Conservation (phyloP, 2,888 invertebrate species). For the Nomada hirtipes region DNA sequence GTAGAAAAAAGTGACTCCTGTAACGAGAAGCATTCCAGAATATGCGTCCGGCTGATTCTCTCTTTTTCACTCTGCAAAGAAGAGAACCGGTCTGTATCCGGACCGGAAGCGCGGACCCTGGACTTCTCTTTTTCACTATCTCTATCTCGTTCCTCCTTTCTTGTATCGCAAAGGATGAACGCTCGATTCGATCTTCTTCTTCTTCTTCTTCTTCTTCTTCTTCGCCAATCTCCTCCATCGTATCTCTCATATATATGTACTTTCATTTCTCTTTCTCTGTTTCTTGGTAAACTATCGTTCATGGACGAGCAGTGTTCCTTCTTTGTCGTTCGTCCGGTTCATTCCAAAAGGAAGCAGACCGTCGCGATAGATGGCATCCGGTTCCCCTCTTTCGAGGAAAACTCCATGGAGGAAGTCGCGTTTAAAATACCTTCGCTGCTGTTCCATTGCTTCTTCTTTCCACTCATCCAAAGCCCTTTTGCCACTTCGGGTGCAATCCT, state of each 20-base stretch:
- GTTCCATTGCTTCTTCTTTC: slow-evolving; percentile 21
- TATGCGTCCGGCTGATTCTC: slow-evolving; percentile 4
- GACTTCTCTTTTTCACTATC: slow-evolving; percentile 71
- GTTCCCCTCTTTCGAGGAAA: slow-evolving; percentile 65
- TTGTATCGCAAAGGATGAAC: slow-evolving; percentile 7
- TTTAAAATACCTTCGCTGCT: slow-evolving; percentile 44
- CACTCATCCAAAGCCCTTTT: neutral
- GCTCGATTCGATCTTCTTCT: slow-evolving; percentile 46
- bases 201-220: slow-evolving; percentile 20
- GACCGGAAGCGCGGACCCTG: slow-evolving; percentile 83
- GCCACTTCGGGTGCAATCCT: neutral
- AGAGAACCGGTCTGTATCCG: slow-evolving; percentile 83
- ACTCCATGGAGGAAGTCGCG: slow-evolving; percentile 49
- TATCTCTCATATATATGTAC: slow-evolving; percentile 39
- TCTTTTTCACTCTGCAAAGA: slow-evolving; percentile 27
- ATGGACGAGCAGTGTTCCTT: slow-evolving; percentile 10
- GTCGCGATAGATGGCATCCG: slow-evolving; percentile 83
- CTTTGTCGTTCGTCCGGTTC: slow-evolving; percentile 46
- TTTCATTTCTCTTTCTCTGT: slow-evolving; percentile 59
- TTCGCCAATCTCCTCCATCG: slow-evolving; percentile 47
- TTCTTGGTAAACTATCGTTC: slow-evolving; percentile 26
- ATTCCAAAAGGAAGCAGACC: slow-evolving; percentile 70
- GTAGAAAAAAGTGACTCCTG: neutral
- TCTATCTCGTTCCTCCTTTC: slow-evolving; percentile 45
- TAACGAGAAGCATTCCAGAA: slow-evolving; percentile 21